phyloP scores from a whole-genome alignment of 2,888 invertebrate genomes.

The Sarcophaga caerulescens region DNA sequence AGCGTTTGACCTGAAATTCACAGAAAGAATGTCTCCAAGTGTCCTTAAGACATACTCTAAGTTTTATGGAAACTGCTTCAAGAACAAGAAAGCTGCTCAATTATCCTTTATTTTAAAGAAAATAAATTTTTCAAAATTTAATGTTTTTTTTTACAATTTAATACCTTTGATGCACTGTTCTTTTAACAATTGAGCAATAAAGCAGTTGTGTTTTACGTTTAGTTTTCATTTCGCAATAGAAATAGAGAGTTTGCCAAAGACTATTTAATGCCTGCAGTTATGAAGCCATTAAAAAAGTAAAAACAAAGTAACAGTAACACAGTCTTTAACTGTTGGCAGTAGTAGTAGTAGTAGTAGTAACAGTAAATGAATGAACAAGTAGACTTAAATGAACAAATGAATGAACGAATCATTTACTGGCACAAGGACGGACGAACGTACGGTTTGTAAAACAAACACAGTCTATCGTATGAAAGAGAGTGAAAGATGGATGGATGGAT shows the following conservation, averaged over 20 bases:
- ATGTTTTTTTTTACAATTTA: too few species aligned
- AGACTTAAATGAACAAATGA: slow-evolving; percentile 14
- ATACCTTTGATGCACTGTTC: not conserved
- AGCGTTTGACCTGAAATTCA: too few species aligned
- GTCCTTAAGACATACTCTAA: too few species aligned
- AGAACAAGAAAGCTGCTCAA: too few species aligned
- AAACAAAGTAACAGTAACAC: not conserved
- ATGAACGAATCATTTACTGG: not conserved
- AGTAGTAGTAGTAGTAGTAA: too few species aligned
- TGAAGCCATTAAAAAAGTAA: slow-evolving; percentile 48
- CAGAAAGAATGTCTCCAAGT: too few species aligned
- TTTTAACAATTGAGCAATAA: slow-evolving; percentile 6
- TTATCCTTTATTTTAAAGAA: too few species aligned
- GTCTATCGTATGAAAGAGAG: not conserved
- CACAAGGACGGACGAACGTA: not conserved
- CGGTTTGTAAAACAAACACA: not conserved
- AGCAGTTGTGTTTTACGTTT: not conserved
- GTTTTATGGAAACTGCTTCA: too few species aligned
- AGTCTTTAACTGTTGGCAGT: not conserved
- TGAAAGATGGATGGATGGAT: slow-evolving; percentile 20
- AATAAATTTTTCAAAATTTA: too few species aligned
- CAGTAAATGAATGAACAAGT: slow-evolving; percentile 9
- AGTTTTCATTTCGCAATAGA: not conserved
- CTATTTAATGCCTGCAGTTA: slow-evolving; percentile 40
- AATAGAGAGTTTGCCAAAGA: slow-evolving; percentile 12